Evolutionary conservation across 2,888 invertebrate species (phyloP).

Genomic region (Euclidia mi): DNA sequence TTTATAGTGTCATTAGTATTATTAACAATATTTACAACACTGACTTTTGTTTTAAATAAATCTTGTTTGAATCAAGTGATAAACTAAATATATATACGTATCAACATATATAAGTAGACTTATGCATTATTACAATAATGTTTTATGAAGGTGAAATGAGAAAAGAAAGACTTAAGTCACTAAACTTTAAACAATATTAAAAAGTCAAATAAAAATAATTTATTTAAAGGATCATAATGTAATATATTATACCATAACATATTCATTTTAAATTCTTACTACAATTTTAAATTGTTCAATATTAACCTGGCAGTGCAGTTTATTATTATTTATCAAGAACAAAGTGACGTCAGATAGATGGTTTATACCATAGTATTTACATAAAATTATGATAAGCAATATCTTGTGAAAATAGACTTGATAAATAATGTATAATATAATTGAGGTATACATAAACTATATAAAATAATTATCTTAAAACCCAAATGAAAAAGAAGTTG

Average conservation of each 20-base stretch:
- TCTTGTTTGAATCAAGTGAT: constrained; percentile 42
- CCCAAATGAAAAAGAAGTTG: constrained; percentile 44
- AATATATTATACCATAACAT: constrained; percentile 6
- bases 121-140: constrained; percentile 20
- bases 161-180: too few species aligned
- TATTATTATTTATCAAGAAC: constrained; percentile 43
- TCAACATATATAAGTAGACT: constrained; percentile 27
- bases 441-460: constrained; percentile 27
- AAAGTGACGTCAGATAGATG: constrained; percentile 28
- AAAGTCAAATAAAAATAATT: constrained; percentile 7
- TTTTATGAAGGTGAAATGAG: constrained; percentile 24
- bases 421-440: constrained; percentile 13
- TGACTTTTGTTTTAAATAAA: constrained; percentile 52
- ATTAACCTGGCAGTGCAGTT: constrained; percentile 73
- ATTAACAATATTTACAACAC: constrained; percentile 79
- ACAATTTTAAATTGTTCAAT: constrained; percentile 28
- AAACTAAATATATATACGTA: constrained; percentile 23
- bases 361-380: constrained; percentile 28
- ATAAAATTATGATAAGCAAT: constrained; percentile 16
- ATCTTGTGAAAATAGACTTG: constrained; percentile 16
- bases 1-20: constrained; percentile 54
- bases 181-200: constrained; percentile 22
- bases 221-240: neutral
- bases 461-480: constrained; percentile 31
- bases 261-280: constrained; percentile 11